These are phyloP conservation scores for Leptinotarsa haldemani DNA, from an alignment of 2,888 invertebrate species.

Conservation along the genomic window DNA sequence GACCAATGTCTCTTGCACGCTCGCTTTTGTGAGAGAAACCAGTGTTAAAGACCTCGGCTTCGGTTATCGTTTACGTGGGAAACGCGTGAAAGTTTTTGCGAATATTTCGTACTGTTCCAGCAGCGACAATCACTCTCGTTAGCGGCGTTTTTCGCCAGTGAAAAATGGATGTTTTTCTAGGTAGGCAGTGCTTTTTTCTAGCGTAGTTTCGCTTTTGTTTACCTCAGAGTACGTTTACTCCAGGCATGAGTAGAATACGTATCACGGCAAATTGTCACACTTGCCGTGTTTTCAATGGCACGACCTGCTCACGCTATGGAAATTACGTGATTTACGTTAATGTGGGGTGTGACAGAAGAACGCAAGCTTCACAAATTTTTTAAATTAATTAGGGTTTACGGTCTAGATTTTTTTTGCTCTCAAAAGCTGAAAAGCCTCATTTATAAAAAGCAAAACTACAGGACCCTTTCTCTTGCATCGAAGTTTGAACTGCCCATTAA, in stretches of 20 bases:
- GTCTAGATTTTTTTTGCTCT: too few species aligned
- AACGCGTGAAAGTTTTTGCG: neutral
- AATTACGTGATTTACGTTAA: conserved; percentile 3
- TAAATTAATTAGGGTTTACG: neutral
- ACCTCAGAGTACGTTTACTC: conserved; percentile 7
- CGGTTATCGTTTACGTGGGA: neutral
- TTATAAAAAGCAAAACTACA: too few species aligned
- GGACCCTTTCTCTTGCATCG: too few species aligned
- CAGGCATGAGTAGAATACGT: neutral
- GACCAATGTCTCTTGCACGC: conserved; percentile 21
- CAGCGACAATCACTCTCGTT: conserved; percentile 16
- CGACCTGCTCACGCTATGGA: neutral
- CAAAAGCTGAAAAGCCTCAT: too few species aligned
- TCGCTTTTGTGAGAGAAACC: conserved; percentile 3
- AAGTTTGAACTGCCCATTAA: too few species aligned
- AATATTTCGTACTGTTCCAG: conserved; percentile 17
- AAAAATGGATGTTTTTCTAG: conserved; percentile 11
- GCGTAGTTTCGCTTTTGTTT: conserved; percentile 12
- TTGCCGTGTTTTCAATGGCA: neutral
- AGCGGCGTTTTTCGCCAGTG: neutral
- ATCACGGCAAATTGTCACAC: conserved; percentile 10
- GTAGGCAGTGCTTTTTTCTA: conserved; percentile 13
- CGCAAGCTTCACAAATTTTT: neutral
- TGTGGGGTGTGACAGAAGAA: neutral
- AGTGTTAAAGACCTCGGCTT: conserved; percentile 25